phyloP scores from a whole-genome alignment of 2,797 vertebrate genomes.

The Schizothorax lantsangensis region DNA sequence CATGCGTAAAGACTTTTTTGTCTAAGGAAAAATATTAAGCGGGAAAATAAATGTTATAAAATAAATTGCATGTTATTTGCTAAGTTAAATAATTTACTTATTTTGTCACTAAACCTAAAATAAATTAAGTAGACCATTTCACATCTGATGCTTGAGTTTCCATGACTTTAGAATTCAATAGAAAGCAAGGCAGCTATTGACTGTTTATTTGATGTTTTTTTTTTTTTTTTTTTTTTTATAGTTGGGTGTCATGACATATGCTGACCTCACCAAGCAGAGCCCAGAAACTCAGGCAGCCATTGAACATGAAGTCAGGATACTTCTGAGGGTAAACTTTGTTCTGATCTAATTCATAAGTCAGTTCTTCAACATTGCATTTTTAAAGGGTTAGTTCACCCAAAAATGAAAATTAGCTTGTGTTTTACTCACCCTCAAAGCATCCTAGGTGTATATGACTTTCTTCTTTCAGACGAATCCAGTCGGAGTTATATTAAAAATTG shows the following conservation, averaged over 20 bases:
- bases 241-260: conserved; percentile 98
- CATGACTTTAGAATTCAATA: neutral
- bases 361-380: neutral
- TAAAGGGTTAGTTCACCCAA: no score
- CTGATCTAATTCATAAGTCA: neutral
- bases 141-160: neutral
- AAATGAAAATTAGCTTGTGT: no score
- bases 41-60: neutral
- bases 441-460: no score
- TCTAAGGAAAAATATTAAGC: neutral
- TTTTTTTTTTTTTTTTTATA: conserved; percentile 64
- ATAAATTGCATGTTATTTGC: neutral
- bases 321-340: conserved; percentile 85
- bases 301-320: conserved; percentile 90
- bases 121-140: neutral
- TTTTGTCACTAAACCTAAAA: neutral
- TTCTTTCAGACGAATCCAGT: no score
- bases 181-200: neutral
- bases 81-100: neutral
- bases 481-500: no score
- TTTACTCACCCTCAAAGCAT: no score
- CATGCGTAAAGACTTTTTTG: neutral
- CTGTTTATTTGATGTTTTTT: neutral
- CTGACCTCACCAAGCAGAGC: conserved; percentile 86
- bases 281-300: conserved; percentile 96